These are phyloP conservation scores for Eudorcas thomsonii DNA, from an alignment of 2,113 vertebrate genomes.

Conservation along the genomic window DNA sequence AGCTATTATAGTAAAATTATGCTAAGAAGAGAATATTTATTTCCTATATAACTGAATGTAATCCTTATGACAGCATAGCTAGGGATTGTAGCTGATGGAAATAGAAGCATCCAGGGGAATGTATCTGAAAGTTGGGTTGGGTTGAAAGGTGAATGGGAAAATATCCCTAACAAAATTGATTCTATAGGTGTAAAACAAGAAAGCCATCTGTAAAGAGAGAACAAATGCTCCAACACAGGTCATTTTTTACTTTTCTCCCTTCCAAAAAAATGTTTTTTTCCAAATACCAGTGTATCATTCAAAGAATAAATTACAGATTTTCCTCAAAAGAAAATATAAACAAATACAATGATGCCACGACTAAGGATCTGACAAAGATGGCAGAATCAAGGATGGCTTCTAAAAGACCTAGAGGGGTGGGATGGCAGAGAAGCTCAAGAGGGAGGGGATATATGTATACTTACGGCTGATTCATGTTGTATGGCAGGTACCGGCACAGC, in stretches of 20 bases:
- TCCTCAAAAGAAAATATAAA: background rate
- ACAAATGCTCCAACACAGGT: background rate
- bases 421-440: background rate
- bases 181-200: background rate
- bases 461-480: background rate
- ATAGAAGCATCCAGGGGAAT: background rate
- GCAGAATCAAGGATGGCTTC: background rate
- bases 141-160: background rate
- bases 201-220: background rate
- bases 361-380: background rate
- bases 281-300: background rate
- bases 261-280: background rate
- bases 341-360: background rate
- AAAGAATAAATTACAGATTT: background rate
- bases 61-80: background rate
- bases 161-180: background rate
- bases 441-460: background rate
- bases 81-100: background rate
- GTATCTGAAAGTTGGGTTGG: background rate
- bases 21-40: background rate
- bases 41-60: background rate
- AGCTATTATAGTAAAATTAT: background rate
- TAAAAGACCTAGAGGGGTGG: background rate
- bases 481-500: background rate
- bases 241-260: background rate